phyloP scores from a whole-genome alignment of 2,113 vertebrate species.

The Austrofundulus limnaeus region DNA sequence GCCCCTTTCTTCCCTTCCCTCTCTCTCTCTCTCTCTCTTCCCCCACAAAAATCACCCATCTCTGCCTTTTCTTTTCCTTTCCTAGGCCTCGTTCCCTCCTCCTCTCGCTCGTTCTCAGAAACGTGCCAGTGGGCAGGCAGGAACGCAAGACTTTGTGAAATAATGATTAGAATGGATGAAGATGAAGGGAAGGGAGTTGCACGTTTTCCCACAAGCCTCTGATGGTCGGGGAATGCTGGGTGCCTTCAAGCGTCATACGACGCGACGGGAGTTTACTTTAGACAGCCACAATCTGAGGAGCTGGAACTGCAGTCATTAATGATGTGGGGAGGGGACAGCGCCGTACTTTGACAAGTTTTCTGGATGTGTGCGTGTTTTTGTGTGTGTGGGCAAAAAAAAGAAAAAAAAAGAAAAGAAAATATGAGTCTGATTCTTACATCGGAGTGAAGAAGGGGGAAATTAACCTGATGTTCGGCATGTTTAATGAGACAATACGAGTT shows the following conservation, averaged over 20 bases:
- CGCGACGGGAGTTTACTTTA: conserved; percentile 75
- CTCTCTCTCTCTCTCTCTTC: no score
- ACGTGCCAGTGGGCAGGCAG: conserved; percentile 95
- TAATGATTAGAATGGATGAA: conserved; percentile 93
- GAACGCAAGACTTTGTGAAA: conserved; percentile 88
- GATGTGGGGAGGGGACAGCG: conserved; percentile 68
- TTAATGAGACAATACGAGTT: conserved; percentile 37
- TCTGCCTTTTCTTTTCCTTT: conserved; percentile 65
- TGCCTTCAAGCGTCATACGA: conserved; percentile 65
- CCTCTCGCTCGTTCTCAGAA: conserved; percentile 84
- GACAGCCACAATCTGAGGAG: conserved; percentile 70
- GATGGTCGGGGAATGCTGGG: conserved; percentile 72
- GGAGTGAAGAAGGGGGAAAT: conserved; percentile 19
- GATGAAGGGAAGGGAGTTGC: conserved; percentile 84
- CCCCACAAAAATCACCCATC: conserved; percentile 71
- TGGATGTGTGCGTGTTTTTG: conserved; percentile 29
- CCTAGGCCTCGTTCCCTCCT: conserved; percentile 59
- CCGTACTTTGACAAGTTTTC: conserved; percentile 65
- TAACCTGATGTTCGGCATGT: conserved; percentile 16
- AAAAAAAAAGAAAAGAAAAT: no score
- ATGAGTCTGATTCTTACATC: conserved; percentile 7
- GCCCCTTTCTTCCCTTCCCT: conserved; percentile 91
- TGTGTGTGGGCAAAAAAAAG: not conserved
- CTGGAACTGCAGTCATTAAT: conserved; percentile 70
- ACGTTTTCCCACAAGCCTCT: conserved; percentile 73